phyloP scores from a whole-genome alignment of 2,797 vertebrate species.

The Etheostoma nigrum region DNA sequence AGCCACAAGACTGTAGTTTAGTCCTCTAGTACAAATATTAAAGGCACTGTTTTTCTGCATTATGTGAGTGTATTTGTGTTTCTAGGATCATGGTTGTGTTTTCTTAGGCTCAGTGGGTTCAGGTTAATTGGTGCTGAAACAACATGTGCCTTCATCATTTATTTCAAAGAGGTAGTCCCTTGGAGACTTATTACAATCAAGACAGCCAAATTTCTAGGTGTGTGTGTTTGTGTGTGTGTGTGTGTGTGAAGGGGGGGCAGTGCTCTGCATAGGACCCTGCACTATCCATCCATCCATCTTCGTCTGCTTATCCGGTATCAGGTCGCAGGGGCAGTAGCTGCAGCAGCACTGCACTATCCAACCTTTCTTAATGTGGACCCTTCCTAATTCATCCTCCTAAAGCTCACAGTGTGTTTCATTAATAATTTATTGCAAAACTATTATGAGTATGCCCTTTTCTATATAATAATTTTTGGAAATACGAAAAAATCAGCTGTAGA shows the following conservation, averaged over 20 bases:
- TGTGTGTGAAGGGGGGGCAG: not conserved
- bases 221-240: not conserved
- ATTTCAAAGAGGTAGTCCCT: slow-evolving; percentile 57
- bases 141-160: slow-evolving; percentile 63
- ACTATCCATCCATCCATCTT: not conserved
- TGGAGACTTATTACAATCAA: slow-evolving; percentile 73
- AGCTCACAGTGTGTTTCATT: not conserved
- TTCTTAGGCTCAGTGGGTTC: slow-evolving; percentile 63
- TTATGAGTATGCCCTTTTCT: not conserved
- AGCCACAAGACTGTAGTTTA: slow-evolving; percentile 34
- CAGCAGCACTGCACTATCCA: not conserved
- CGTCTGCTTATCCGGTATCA: too few relatives aligned
- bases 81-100: slow-evolving; percentile 62
- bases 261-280: not conserved
- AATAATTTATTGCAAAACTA: not conserved
- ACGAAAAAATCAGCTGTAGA: not conserved
- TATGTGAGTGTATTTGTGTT: slow-evolving; percentile 52
- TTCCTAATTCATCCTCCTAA: not conserved
- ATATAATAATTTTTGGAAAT: not conserved
- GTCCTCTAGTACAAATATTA: slow-evolving; percentile 33
- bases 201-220: slow-evolving; percentile 35
- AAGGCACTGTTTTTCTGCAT: slow-evolving; percentile 42
- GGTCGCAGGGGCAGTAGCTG: too few relatives aligned
- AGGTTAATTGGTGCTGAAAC: slow-evolving; percentile 62
- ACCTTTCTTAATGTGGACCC: not conserved